Base-by-base conservation (phyloP, 2,888 invertebrate genomes). In the Syritta pipiens region DNA sequence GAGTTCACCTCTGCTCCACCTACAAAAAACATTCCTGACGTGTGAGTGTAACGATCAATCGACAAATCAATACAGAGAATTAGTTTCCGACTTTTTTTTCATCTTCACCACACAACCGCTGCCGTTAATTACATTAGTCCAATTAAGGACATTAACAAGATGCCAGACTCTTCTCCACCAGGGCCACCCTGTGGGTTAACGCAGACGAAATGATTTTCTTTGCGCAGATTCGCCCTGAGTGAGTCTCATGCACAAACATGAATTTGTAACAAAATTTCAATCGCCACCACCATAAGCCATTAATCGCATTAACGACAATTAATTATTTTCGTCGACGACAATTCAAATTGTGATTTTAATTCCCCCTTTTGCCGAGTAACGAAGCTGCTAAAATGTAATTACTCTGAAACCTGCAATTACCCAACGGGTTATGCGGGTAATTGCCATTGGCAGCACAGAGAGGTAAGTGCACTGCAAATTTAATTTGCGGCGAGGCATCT, bases 111-210 rank as follows among this genome's bases (percentile, higher is more conserved):
- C n/a, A 51, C 40, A 10, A 49, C n/a, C n/a, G 30, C 30, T 57
- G 57, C 32, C 28, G 57, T 57, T 57, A 57, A 57, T 57, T 68
- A 49, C 30, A 22, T 49, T 48, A 40, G 14, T 14, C 30, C 19
- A 65, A 32, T 46, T 28, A 19, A 26, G 30, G 32, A 32, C 28
- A 59, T 35, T 17, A 55, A 3, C 35, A 44, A 53, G 44, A 44
- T 40, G 48, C 12, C 60, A n/a, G n/a, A n/a, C n/a, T n/a, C n/a
- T n/a, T n/a, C n/a, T n/a, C n/a, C n/a, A n/a, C n/a, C n/a, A n/a
- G n/a, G n/a, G n/a, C n/a, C n/a, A n/a, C n/a, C n/a, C n/a, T n/a
- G n/a, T n/a, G n/a, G n/a, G n/a, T n/a, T n/a, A n/a, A n/a, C n/a
- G n/a, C n/a, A n/a, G n/a, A n/a, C n/a, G n/a, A n/a, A n/a, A n/a